phyloP scores from a whole-genome alignment of 2,113 vertebrate genomes.

The Melanocharis versteri region DNA sequence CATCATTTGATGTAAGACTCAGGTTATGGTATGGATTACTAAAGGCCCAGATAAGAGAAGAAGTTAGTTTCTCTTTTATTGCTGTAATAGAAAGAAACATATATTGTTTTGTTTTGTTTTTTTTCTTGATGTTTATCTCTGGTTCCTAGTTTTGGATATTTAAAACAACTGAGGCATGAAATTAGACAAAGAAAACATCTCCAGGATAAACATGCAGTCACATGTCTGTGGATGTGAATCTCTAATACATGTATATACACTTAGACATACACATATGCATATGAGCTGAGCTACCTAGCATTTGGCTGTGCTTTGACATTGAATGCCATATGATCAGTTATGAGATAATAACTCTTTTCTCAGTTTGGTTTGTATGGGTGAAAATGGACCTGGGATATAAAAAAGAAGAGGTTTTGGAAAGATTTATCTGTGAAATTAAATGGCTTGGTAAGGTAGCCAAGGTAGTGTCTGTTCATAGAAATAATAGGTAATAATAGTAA shows the following conservation, averaged over 20 bases:
- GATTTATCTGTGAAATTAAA: background rate
- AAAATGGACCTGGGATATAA: background rate
- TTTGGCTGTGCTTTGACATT: background rate
- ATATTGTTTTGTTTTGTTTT: accelerated
- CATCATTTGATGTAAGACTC: background rate
- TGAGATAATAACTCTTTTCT: background rate
- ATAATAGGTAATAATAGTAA: too few species aligned
- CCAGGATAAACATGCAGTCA: background rate
- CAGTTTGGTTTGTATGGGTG: background rate
- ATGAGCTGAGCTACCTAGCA: background rate
- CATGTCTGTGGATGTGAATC: background rate
- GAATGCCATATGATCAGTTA: background rate
- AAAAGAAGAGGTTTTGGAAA: background rate
- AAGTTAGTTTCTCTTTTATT: background rate
- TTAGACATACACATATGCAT: accelerated
- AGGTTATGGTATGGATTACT: background rate
- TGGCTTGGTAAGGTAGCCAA: background rate
- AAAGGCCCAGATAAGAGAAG: background rate
- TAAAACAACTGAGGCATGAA: background rate
- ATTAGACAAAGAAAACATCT: background rate
- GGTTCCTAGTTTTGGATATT: background rate
- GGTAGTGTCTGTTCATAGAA: background rate
- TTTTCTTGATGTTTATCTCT: background rate
- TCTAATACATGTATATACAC: background rate
- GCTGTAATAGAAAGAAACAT: background rate